A percentile compares a stretch with the other conserved stretches of the same genome.
phyloP scores from a whole-genome alignment of 2,797 vertebrate genomes.

The Centroberyx gerrardi region DNA sequence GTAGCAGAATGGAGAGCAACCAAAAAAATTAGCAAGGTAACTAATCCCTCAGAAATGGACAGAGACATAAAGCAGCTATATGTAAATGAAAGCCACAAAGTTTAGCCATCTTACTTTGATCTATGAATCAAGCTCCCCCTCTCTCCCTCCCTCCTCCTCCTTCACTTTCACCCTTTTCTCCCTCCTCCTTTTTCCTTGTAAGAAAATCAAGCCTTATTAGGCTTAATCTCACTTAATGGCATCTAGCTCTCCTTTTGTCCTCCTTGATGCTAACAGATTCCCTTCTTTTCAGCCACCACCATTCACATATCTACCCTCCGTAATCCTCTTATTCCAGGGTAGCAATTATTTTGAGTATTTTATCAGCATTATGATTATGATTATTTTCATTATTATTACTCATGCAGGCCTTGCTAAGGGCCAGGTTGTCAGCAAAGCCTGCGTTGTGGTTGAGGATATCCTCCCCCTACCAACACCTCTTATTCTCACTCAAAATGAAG shows the following conservation, averaged over 20 bases:
- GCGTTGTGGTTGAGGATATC: slow-evolving; percentile 50
- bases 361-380: slow-evolving; percentile 95
- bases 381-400: slow-evolving; percentile 88
- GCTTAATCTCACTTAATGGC: slow-evolving; percentile 99
- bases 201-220: slow-evolving; percentile 97
- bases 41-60: slow-evolving; percentile 85
- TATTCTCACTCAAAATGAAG: slow-evolving; percentile 78
- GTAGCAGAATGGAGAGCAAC: slow-evolving; percentile 85
- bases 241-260: slow-evolving; percentile 94
- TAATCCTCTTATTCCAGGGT: slow-evolving; percentile 92
- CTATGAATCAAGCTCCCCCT: slow-evolving; percentile 89
- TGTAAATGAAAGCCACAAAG: slow-evolving; percentile 95
- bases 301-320: slow-evolving; percentile 90
- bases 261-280: slow-evolving; percentile 95
- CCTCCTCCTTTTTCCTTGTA: slow-evolving; percentile 85
- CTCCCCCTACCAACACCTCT: slow-evolving; percentile 70
- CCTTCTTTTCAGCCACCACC: slow-evolving; percentile 90
- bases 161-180: slow-evolving; percentile 75
- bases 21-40: slow-evolving; percentile 87
- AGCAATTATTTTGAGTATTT: slow-evolving; percentile 97
- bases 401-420: slow-evolving; percentile 84
- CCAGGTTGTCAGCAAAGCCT: slow-evolving; percentile 87
- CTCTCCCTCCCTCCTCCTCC: slow-evolving; percentile 53
- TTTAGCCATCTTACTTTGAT: slow-evolving; percentile 94
- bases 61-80: slow-evolving; percentile 96